Conservation (phyloP, 2,113 vertebrate genomes). For the Fukomys damarensis region DNA sequence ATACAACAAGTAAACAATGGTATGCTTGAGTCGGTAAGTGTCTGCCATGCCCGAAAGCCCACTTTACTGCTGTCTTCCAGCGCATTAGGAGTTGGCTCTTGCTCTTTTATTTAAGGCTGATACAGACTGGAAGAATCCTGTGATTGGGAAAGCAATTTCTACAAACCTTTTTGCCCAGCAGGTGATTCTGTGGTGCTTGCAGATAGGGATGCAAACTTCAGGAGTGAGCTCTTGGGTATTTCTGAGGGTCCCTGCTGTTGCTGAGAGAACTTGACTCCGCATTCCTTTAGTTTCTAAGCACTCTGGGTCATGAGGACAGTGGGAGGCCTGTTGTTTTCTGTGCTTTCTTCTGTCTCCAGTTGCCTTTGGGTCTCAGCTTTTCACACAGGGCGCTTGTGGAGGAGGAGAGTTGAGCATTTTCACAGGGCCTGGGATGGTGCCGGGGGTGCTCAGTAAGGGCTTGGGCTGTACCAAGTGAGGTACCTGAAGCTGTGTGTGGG, state of each 20-base stretch:
- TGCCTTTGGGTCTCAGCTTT: conserved; percentile 19
- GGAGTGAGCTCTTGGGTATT: neutral
- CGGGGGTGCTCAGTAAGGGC: neutral
- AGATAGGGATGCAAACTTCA: neutral
- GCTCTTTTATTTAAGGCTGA: neutral
- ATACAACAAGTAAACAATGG: neutral
- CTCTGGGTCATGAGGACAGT: neutral
- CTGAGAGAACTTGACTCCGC: conserved; percentile 2
- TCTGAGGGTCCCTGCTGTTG: neutral
- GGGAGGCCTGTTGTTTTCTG: conserved; percentile 40
- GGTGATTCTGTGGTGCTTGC: neutral
- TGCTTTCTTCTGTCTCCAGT: conserved; percentile 34
- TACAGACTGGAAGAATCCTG: neutral
- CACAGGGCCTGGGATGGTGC: neutral
- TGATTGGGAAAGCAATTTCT: neutral
- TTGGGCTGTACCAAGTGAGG: neutral
- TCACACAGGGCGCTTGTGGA: neutral
- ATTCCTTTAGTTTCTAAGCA: conserved; percentile 32
- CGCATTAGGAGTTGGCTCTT: neutral
- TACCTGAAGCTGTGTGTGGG: neutral
- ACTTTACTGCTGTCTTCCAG: neutral
- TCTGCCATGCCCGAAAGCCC: neutral
- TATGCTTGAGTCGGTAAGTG: neutral
- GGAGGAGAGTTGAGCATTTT: neutral
- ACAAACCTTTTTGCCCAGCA: neutral